These are phyloP conservation scores for Aurelia coerulea DNA, from an alignment of 30 jellyfish, hydroid and myxozoan genomes.

Conservation along the genomic window DNA sequence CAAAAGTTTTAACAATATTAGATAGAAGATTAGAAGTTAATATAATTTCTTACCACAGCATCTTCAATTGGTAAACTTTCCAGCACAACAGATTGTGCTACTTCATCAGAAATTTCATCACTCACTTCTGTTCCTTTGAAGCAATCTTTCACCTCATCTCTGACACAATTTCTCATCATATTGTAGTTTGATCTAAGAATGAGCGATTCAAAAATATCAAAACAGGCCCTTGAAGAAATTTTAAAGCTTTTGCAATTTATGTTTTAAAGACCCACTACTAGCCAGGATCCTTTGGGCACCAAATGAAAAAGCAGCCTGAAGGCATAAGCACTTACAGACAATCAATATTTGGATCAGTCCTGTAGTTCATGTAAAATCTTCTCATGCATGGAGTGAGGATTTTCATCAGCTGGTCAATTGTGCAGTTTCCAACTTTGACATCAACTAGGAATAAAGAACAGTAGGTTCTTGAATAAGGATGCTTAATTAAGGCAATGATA, in stretches of 20 bases:
- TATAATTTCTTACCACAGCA: slow-evolving; percentile 5
- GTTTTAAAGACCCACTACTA: neutral
- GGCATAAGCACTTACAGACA: slow-evolving; percentile 17
- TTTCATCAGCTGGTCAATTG: slow-evolving; percentile 28
- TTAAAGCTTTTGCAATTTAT: neutral
- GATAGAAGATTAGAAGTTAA: neutral
- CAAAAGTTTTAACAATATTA: neutral
- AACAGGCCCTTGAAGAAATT: neutral
- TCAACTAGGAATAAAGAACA: slow-evolving; percentile 2
- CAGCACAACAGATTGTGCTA: slow-evolving; percentile 5
- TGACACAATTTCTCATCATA: slow-evolving; percentile 38
- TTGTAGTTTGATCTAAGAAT: slow-evolving; percentile 3
- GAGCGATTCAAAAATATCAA: too few relatives aligned
- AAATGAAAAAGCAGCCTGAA: neutral
- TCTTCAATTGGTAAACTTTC: slow-evolving; percentile 54
- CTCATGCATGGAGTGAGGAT: slow-evolving; percentile 50
- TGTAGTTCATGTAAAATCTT: slow-evolving; percentile 31
- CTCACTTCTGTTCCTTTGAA: slow-evolving; percentile 13
- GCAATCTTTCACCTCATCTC: slow-evolving; percentile 33
- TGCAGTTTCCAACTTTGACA: slow-evolving; percentile 41
- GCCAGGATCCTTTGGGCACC: neutral
- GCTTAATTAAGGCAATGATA: too few relatives aligned
- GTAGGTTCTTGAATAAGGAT: too few relatives aligned
- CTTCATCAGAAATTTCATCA: slow-evolving; percentile 17
- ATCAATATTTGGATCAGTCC: slow-evolving; percentile 37